Conservation (phyloP, 2,797 vertebrate genomes). For the Coccyzus lansbergi region DNA sequence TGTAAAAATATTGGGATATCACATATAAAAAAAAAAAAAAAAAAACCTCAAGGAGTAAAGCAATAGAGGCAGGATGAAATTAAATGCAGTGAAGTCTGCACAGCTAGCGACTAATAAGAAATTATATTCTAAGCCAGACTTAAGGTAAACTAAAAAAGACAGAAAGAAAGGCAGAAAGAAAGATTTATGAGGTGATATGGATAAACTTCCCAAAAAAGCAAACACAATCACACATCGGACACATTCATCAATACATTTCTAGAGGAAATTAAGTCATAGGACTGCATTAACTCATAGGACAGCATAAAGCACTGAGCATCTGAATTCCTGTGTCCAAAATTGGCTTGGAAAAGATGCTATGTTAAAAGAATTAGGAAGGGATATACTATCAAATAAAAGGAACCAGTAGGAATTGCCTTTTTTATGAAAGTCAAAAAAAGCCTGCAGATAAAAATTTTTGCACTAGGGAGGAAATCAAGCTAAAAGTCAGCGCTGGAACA, state of each 20-base stretch:
- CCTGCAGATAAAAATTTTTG: neutral
- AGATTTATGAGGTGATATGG: accelerated
- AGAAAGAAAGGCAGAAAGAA: neutral
- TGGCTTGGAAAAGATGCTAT: neutral
- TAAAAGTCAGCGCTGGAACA: neutral
- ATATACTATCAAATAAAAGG: neutral
- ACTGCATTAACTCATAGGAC: neutral
- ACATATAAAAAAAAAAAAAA: neutral
- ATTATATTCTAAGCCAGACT: neutral
- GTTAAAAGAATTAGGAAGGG: neutral
- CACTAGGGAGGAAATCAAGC: neutral
- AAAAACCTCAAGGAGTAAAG: neutral
- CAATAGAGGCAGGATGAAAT: neutral
- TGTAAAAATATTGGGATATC: neutral
- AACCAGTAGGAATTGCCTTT: neutral
- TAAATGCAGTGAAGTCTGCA: neutral
- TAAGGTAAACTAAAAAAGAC: neutral
- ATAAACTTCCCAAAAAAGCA: neutral
- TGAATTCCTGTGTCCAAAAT: neutral
- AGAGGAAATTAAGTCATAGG: neutral
- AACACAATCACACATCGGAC: neutral
- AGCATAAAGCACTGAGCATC: neutral
- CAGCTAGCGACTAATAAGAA: neutral
- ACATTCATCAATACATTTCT: neutral
- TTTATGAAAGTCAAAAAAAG: neutral